phyloP scores from a whole-genome alignment of 2,888 invertebrate genomes.

The Caenorhabditis sp. region DNA sequence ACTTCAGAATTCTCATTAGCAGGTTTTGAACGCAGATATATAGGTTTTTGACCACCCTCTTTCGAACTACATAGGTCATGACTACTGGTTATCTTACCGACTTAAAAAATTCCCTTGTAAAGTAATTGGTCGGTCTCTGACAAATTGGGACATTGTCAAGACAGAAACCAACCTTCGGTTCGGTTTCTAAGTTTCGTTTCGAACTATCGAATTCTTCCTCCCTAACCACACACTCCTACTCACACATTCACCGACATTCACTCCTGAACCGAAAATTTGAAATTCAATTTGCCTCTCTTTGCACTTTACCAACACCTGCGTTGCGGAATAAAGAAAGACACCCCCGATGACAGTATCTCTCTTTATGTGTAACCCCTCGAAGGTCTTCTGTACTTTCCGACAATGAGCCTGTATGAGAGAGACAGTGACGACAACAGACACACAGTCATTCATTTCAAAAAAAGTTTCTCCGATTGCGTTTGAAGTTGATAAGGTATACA shows the following conservation, averaged over 20 bases:
- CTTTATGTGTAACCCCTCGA: conserved; percentile 29
- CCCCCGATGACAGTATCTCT: conserved; percentile 13
- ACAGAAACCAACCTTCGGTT: too few species aligned
- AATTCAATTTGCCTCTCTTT: conserved; percentile 31
- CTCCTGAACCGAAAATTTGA: conserved; percentile 22
- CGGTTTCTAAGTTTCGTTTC: neutral
- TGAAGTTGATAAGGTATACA: conserved; percentile 16
- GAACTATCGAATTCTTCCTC: neutral
- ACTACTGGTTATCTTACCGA: too few species aligned
- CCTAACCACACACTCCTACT: neutral
- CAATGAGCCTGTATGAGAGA: conserved; percentile 21
- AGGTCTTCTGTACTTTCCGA: conserved; percentile 48
- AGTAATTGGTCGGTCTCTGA: too few species aligned
- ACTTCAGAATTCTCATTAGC: too few species aligned
- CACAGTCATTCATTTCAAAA: conserved; percentile 12
- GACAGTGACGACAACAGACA: conserved; percentile 11
- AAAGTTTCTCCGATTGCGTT: conserved; percentile 18
- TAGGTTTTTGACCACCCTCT: too few species aligned
- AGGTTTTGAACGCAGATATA: too few species aligned
- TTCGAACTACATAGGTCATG: too few species aligned
- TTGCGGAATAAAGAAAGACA: conserved; percentile 15
- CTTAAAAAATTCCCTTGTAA: too few species aligned
- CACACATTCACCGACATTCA: conserved; percentile 6
- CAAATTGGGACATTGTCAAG: too few species aligned
- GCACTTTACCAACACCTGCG: conserved; percentile 28